A percentile compares a stretch with the other conserved stretches of the same genome.
Conservation (phyloP, 2,888 invertebrate species). For the Lepidonotus clava region DNA sequence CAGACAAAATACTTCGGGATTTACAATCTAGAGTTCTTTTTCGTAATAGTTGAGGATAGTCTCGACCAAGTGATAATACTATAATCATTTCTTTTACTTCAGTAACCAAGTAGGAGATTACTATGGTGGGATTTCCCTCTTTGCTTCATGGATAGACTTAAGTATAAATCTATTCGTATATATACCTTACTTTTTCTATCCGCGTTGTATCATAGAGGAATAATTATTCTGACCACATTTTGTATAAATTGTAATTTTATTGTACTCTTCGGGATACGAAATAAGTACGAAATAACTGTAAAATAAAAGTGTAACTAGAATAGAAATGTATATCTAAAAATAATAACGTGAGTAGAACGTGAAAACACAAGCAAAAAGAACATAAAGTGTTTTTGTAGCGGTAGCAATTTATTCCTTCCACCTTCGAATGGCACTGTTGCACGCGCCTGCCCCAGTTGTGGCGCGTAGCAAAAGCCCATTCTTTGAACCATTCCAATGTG, state of each 20-base stretch:
- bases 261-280: neutral
- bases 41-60: no score
- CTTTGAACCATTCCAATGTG: slow-evolving; percentile 22
- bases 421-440: slow-evolving; percentile 30
- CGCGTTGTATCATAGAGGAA: no score
- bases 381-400: slow-evolving; percentile 44
- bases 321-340: slow-evolving; percentile 12
- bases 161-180: no score
- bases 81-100: no score
- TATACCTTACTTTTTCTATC: no score
- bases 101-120: no score
- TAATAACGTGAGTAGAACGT: no score
- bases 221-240: slow-evolving; percentile 12
- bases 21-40: no score
- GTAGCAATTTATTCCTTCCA: slow-evolving; percentile 44
- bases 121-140: no score
- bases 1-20: no score
- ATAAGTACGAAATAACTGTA: neutral
- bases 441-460: slow-evolving; percentile 32
- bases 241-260: neutral
- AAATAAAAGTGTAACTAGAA: neutral
- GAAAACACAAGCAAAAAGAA: slow-evolving; percentile 21
- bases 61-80: no score
- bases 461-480: slow-evolving; percentile 32
- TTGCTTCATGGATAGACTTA: no score